Evolutionary conservation across 2,797 vertebrate species (phyloP), one percentile per base, ranked within the genome.

Genomic region (Tragelaphus oryx): DNA sequence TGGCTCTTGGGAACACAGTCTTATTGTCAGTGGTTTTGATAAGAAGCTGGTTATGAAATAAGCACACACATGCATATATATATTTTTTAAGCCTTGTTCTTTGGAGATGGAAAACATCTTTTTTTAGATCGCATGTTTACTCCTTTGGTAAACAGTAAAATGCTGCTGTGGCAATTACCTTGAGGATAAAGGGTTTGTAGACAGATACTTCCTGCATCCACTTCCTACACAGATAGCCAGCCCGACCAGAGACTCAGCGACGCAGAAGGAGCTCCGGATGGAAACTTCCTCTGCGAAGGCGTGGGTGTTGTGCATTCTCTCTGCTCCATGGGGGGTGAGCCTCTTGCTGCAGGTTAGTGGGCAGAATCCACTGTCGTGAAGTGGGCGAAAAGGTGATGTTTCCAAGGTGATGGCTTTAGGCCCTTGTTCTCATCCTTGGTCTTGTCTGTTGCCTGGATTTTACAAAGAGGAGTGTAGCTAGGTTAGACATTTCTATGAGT

Each of bases 161-260:
- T 95, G 98, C 98, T 98, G 95, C 96, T 87, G 91, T 98, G 98
- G 98, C 98, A 98, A 94, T 98, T 98, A 98, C 98, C 98, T 98
- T 97, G 98, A 98, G 98, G 98, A 98, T 98, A 98, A 98, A 98
- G 97, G 93, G 95, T 96, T 95, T 98, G 98, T 97, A 98, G 98
- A 99, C 98, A 98, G 98, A 98, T 97, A 98, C 97, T 99, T 99
- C 98, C 98, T 99, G 98, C 1, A 0, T 96, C 97, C 86, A 95
- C 98, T 99, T 99, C 98, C 98, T 98, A 96, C 94, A 28, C 96
- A 97, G 98, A 98, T 98, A 98, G 98, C 95, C 98, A 50, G 90
- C 97, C 98, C 97, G 88, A 97, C 97, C 98, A 98, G 92, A 95
- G 98, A 92, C 97, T 28, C 97, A 97, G 96, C 92, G 87, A 96